Base-by-base conservation (phyloP, 2,888 invertebrate genomes). In the Aelia acuminata region DNA sequence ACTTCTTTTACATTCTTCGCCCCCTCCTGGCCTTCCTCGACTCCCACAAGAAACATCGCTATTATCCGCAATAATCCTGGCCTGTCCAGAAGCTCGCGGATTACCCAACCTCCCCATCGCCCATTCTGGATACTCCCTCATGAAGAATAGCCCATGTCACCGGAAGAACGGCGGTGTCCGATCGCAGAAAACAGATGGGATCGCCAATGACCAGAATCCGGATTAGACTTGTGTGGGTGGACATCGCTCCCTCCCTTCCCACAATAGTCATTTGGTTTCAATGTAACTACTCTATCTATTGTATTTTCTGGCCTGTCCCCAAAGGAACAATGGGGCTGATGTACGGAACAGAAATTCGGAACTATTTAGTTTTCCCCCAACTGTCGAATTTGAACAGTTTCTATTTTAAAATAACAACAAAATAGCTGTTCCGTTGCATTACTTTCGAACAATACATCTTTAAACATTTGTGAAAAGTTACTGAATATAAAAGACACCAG, bases 201-300 rank as follows among this genome's bases (percentile, higher is more conserved):
- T 80, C 80, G n/a, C 43, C 20, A 80, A 80, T 43, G 80, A 47
- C 80, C 80, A 47, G 80, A 80, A 11, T 80, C 43, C 80, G 80
- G 80, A 80, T 80, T 80, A 80, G 80, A 80, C 39, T 80, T 35
- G 80, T 80, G 80, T 80, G 80, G 80, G 80, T 80, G 80, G 80
- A 80, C 80, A 80, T 43, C 43, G 80, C n/a, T 39, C 80, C 80
- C 80, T 80, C 80, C 43, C 80, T 80, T 80, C 80, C 43, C 80
- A 80, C 80, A 80, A 80, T 80, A 80, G 80, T 47, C 43, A 18
- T 57, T 57, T 57, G 57, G 75, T 75, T 75, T 43, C 80, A 80
- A 80, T 80, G 80, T 80, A 80, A 80, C 80, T 80, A 47, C 80
- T 80, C 8, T 0, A 47, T 13, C 80, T 80, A 80, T 80, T 80